Evolutionary conservation across 2,888 invertebrate species (phyloP), one percentile per base, ranked within the genome.

Genomic region (Agrilus cyanescens): DNA sequence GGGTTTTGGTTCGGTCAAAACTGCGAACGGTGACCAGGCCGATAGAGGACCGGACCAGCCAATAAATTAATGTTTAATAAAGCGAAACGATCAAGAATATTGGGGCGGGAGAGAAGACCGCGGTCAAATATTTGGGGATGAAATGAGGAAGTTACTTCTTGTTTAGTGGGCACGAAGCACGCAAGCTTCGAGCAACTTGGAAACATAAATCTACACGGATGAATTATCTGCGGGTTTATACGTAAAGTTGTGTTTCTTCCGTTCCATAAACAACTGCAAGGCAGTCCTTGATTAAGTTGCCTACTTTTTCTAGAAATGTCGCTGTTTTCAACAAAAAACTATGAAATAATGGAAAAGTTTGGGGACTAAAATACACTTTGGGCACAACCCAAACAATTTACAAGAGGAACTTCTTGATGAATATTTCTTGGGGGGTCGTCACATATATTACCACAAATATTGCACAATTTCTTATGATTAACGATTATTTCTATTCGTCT

Each of bases 41-140:
- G 25, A 25, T 25, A 25, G 25, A 25, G 25, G 25, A 25, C 53
- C 54, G 25, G 25, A 25, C 53, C 54, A 46, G 49, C 53, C 56
- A 57, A 57, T 57, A 55, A 56, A 55, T 57, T 57, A 56, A 57
- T 57, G 56, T 57, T 57, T 57, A 55, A 57, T 56, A 57, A 54
- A 55, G 52, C 52, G 45, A 46, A 48, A 50, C 52, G 55, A 53
- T 55, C 48, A 25, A 25, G 25, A 25, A 25, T 25, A 25, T 25
- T 25, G 25, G 25, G 25, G 25, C 52, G 43, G 43, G 44, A 50
- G 53, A 54, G 54, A 48, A 51, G 53, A 51, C 50, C 43, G 48
- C 45, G 42, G 38, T 41, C 40, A 50, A 47, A 50, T 49, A 51
- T 49, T 50, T 50, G 48, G 48, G 50, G 50, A 53, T 51, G 49